Percentiles rank a stretch among this genome's conserved stretches.
Conservation (phyloP, 2,888 invertebrate genomes). For the Epiperipatus broadwayi region DNA sequence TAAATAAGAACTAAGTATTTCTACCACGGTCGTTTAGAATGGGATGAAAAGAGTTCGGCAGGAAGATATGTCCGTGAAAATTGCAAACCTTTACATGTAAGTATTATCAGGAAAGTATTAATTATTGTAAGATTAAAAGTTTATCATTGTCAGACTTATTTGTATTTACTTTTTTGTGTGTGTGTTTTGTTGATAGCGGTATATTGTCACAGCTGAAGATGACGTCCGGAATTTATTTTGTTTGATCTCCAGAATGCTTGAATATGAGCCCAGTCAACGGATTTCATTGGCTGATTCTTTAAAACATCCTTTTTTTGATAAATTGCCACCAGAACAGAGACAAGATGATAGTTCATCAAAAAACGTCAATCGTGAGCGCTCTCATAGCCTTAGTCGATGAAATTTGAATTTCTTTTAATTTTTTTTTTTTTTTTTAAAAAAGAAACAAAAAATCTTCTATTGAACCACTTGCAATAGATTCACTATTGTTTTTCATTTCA, state of each 20-base stretch:
- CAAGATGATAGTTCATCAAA: slow-evolving; percentile 17
- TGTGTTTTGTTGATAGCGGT: slow-evolving; percentile 44
- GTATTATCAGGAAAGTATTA: no score
- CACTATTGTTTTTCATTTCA: no score
- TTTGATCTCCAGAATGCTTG: slow-evolving; percentile 81
- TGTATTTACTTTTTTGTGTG: slow-evolving; percentile 15
- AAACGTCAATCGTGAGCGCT: slow-evolving; percentile 21
- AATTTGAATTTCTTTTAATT: background rate
- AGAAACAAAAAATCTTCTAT: no score
- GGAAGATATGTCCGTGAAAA: slow-evolving; percentile 94
- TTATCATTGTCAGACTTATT: slow-evolving; percentile 5
- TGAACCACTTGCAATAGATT: no score
- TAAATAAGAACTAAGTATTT: slow-evolving; percentile 76
- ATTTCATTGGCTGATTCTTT: slow-evolving; percentile 71
- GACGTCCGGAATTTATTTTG: slow-evolving; percentile 87
- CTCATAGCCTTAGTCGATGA: slow-evolving; percentile 26
- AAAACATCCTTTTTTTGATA: slow-evolving; percentile 76
- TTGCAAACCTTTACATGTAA: slow-evolving; percentile 82
- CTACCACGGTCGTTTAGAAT: slow-evolving; percentile 87
- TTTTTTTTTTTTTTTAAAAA: no score
- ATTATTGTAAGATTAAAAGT: slow-evolving; percentile 8
- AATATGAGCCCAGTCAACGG: slow-evolving; percentile 81
- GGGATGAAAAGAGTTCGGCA: slow-evolving; percentile 90
- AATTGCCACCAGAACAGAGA: slow-evolving; percentile 38
- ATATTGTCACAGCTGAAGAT: slow-evolving; percentile 63